Evolutionary conservation across 2,113 vertebrate genomes (phyloP).

Genomic region (Hemibagrus wyckioides): DNA sequence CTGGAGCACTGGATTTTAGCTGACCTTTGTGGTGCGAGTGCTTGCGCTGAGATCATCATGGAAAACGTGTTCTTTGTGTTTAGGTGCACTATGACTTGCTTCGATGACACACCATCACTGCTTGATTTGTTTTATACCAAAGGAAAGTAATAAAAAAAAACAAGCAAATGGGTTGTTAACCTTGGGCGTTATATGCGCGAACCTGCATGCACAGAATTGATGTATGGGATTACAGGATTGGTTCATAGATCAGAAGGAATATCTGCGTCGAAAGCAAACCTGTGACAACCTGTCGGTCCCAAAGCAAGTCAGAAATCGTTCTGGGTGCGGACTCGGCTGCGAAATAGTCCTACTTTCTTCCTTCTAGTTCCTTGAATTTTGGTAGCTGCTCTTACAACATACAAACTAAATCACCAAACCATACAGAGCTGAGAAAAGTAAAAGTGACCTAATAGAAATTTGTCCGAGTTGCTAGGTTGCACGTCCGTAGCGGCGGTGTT

Average conservation of each 20-base stretch:
- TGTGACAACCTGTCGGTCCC: background rate
- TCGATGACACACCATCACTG: background rate
- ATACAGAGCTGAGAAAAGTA: constrained; percentile 52
- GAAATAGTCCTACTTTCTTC: background rate
- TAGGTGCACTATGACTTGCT: background rate
- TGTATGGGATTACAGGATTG: background rate
- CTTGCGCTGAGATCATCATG: background rate
- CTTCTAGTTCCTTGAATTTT: constrained; percentile 36
- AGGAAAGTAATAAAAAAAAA: background rate
- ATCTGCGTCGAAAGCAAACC: background rate
- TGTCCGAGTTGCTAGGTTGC: constrained; percentile 65
- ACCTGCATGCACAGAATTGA: background rate
- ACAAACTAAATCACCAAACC: constrained; percentile 53
- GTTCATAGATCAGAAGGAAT: background rate
- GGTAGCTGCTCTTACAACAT: constrained; percentile 46
- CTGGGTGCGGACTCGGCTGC: background rate
- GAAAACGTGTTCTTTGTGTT: background rate
- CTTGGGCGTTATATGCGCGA: background rate
- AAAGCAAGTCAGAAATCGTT: background rate
- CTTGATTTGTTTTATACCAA: background rate
- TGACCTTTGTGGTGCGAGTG: background rate
- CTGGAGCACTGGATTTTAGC: background rate
- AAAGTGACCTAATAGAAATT: constrained; percentile 65
- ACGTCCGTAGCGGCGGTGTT: constrained; percentile 54
- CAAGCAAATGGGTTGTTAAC: background rate